These are phyloP conservation scores for Seriola rivoliana DNA, from an alignment of 2,113 vertebrate species.

Conservation along the genomic window DNA sequence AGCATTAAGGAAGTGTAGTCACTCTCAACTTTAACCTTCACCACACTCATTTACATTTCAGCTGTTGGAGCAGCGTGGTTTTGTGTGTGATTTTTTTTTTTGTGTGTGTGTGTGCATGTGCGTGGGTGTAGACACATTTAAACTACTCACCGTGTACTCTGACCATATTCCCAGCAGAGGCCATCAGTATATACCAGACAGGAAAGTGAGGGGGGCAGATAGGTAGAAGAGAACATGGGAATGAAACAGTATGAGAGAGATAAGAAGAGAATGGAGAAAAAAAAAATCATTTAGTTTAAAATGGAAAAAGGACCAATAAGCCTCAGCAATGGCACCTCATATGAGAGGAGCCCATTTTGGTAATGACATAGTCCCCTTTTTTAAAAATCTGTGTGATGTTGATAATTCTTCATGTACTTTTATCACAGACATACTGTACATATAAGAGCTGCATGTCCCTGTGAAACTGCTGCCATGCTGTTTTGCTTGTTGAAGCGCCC, in stretches of 20 bases:
- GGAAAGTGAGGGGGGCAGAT: constrained; percentile 3
- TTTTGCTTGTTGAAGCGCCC: not conserved
- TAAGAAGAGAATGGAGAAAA: constrained; percentile 24
- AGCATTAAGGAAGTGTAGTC: not conserved
- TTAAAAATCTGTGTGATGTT: not conserved
- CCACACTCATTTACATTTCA: constrained; percentile 3
- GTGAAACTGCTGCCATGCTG: not conserved
- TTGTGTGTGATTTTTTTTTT: constrained; percentile 2
- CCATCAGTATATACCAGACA: constrained; percentile 45
- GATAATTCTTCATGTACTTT: not conserved
- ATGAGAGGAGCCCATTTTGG: constrained; percentile 15
- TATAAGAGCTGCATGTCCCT: not conserved
- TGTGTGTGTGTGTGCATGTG: not conserved
- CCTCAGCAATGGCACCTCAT: constrained; percentile 3
- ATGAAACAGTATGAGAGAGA: constrained; percentile 33
- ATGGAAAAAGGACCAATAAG: constrained; percentile 17
- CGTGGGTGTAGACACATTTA: constrained; percentile 2
- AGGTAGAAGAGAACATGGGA: constrained; percentile 30
- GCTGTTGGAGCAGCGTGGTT: constrained; percentile 6
- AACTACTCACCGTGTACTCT: constrained; percentile 81
- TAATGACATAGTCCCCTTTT: not conserved
- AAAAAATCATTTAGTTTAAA: constrained; percentile 35
- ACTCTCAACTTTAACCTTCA: constrained; percentile 6
- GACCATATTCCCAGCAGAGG: constrained; percentile 50
- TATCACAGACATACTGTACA: not conserved